A percentile compares a stretch with the other conserved stretches of the same genome.
Conservation (phyloP, 2,113 vertebrate genomes). For the Epinephelus moara region DNA sequence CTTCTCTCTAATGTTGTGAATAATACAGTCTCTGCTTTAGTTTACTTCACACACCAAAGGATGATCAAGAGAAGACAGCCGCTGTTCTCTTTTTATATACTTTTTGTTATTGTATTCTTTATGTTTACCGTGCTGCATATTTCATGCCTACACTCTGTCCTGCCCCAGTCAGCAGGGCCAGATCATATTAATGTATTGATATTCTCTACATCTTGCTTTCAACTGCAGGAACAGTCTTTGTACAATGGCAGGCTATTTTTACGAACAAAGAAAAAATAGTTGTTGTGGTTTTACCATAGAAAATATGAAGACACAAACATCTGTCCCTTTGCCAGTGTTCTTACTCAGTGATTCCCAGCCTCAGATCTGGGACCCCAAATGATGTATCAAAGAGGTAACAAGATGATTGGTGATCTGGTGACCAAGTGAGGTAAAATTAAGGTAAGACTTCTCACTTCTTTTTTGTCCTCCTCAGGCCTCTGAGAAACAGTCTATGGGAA, state of each 20-base stretch:
- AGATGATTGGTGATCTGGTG: background rate
- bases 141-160: constrained; percentile 25
- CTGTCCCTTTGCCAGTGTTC: background rate
- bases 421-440: no score
- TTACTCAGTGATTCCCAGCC: background rate
- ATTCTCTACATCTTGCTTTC: constrained; percentile 29
- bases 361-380: background rate
- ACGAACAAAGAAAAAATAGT: background rate
- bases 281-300: background rate
- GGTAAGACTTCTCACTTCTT: no score
- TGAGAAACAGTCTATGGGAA: no score
- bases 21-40: constrained; percentile 20
- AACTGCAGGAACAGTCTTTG: background rate
- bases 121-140: constrained; percentile 5
- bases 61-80: constrained; percentile 32
- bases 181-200: constrained; percentile 4
- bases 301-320: background rate
- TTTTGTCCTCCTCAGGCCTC: no score
- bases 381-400: background rate
- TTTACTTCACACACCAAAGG: constrained; percentile 32
- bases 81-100: constrained; percentile 31
- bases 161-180: constrained; percentile 13
- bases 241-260: background rate
- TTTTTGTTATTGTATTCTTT: constrained; percentile 18
- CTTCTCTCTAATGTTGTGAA: constrained; percentile 52